These are phyloP conservation scores for Harlomillsia oculata DNA, from an alignment of 1,140 invertebrate genomes.

Conservation along the genomic window DNA sequence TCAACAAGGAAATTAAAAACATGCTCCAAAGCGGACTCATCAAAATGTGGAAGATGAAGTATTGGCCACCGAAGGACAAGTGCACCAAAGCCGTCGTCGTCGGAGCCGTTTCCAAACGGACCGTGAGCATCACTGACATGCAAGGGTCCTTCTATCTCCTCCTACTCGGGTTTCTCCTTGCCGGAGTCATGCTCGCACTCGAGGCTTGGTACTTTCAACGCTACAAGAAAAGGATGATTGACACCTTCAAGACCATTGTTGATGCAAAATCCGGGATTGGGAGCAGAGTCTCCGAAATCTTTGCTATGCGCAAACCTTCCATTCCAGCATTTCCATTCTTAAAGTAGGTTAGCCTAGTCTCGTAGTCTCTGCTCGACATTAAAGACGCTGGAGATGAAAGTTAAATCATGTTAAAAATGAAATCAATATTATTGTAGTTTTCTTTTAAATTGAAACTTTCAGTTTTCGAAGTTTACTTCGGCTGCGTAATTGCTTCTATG, in stretches of 20 bases:
- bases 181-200: constrained; percentile 10
- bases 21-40: constrained; percentile 77
- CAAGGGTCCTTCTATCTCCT: constrained; percentile 34
- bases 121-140: constrained; percentile 30
- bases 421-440: no score
- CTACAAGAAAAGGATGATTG: constrained; percentile 21
- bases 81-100: constrained; percentile 46
- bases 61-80: constrained; percentile 65
- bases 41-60: constrained; percentile 65
- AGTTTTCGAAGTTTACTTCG: no score
- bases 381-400: no score
- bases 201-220: constrained; percentile 12
- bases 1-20: constrained; percentile 53
- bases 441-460: no score
- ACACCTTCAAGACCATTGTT: constrained; percentile 25
- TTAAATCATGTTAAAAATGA: no score
- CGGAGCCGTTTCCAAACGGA: constrained; percentile 11
- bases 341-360: no score
- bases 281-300: no score
- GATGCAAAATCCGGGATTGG: neutral
- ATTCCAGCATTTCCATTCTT: no score
- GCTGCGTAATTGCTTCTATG: no score
- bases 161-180: constrained; percentile 13
- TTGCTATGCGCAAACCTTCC: no score
- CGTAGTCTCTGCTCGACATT: no score